Evolutionary conservation across 2,113 vertebrate species (phyloP).

Genomic region (Carassius gibelio): DNA sequence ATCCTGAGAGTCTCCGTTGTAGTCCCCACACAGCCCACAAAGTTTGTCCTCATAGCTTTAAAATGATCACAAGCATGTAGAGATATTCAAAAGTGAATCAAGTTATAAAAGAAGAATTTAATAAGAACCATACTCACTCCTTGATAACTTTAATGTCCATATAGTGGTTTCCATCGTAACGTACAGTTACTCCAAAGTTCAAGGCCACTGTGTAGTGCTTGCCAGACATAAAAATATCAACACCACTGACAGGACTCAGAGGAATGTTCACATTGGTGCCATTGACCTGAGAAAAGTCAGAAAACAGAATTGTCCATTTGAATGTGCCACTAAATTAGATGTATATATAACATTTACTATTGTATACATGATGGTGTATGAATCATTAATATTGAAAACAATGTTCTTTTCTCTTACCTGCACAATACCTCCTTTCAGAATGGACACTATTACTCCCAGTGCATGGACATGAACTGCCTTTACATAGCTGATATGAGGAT

Average conservation of each 20-base stretch:
- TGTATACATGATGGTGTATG: not conserved
- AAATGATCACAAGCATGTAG: not conserved
- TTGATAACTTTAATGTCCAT: conserved; percentile 76
- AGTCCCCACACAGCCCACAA: conserved; percentile 79
- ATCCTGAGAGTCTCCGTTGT: conserved; percentile 69
- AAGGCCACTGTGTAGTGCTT: conserved; percentile 56
- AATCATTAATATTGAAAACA: not conserved
- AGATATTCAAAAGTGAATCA: not conserved
- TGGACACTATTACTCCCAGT: conserved; percentile 68
- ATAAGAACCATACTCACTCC: conserved; percentile 67
- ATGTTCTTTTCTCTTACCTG: conserved; percentile 65
- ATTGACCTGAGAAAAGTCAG: conserved; percentile 54
- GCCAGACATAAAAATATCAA: conserved; percentile 58
- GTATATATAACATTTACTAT: not conserved
- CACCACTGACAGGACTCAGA: conserved; percentile 42
- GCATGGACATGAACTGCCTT: conserved; percentile 75
- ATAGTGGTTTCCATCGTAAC: conserved; percentile 77
- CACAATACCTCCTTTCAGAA: conserved; percentile 75
- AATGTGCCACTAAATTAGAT: not conserved
- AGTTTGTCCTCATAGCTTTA: conserved; percentile 69
- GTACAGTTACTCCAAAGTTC: conserved; percentile 74
- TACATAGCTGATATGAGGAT: conserved; percentile 71
- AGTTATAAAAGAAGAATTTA: not conserved
- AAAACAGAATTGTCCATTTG: not conserved
- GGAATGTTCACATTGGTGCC: conserved; percentile 58